A percentile compares a stretch with the other conserved stretches of the same genome.
Conservation (phyloP, 2,113 vertebrate genomes). For the Hemibagrus wyckioides region DNA sequence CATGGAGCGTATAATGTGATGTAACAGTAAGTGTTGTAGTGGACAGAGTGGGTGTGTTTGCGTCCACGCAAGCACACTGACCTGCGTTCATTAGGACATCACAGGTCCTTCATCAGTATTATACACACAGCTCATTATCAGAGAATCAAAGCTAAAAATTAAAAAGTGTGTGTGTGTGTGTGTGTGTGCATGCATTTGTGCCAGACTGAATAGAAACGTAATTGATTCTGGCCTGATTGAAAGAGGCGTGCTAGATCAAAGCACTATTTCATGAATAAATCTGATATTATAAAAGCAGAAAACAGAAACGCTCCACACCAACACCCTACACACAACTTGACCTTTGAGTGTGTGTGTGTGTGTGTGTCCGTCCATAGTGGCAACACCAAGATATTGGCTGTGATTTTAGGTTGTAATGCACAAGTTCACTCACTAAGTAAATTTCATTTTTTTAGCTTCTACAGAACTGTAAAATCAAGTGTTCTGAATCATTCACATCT, state of each 20-base stretch:
- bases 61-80: conserved; percentile 11
- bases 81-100: conserved; percentile 32
- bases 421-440: neutral
- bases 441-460: neutral
- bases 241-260: conserved; percentile 64
- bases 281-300: conserved; percentile 61
- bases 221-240: conserved; percentile 58
- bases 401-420: neutral
- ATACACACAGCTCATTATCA: conserved; percentile 18
- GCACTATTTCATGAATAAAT: conserved; percentile 52
- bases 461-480: neutral
- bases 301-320: conserved; percentile 53
- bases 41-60: neutral
- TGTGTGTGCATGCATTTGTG: neutral
- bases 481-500: neutral
- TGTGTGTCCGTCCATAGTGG: neutral
- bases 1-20: neutral
- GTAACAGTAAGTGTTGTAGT: neutral
- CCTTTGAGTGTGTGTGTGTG: neutral
- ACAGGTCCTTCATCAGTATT: conserved; percentile 27
- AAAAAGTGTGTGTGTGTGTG: conserved; percentile 28
- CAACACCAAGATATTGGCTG: neutral
- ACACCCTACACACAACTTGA: conserved; percentile 47
- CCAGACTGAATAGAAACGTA: conserved; percentile 35
- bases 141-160: conserved; percentile 38